A percentile compares a stretch with the other conserved stretches of the same genome.
These are phyloP conservation scores for Aphaenogaster ashmeadi DNA, from an alignment of 1,140 invertebrate species.

Conservation along the genomic window DNA sequence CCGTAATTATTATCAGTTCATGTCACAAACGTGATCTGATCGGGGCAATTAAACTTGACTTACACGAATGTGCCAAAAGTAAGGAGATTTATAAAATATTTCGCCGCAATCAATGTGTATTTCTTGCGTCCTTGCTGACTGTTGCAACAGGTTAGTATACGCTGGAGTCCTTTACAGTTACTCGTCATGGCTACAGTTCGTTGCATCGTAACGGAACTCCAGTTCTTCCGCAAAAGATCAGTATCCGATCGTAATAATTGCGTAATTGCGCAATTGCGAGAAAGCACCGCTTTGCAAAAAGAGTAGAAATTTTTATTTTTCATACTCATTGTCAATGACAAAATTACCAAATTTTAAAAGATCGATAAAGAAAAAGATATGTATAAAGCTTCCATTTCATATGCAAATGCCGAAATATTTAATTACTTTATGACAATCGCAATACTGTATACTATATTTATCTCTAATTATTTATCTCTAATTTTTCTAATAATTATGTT, in stretches of 20 bases:
- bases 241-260: constrained; percentile 67
- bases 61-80: neutral
- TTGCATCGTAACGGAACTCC: constrained; percentile 74
- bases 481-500: neutral
- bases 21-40: neutral
- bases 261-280: constrained; percentile 42
- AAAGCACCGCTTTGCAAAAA: constrained; percentile 25
- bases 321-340: neutral
- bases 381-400: neutral
- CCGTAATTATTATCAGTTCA: neutral
- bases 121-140: constrained; percentile 26
- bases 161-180: constrained; percentile 76
- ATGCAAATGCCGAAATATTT: neutral
- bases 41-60: neutral
- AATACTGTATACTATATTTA: neutral
- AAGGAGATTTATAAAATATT: neutral
- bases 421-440: neutral
- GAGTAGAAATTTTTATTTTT: constrained; percentile 13
- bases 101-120: constrained; percentile 27
- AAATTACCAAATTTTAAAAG: neutral
- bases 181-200: constrained; percentile 68
- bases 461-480: neutral
- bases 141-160: constrained; percentile 69
- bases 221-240: constrained; percentile 70
- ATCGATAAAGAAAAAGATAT: constrained; percentile 7